phyloP scores from a whole-genome alignment of 2,797 vertebrate species.

The Iguana delicatissima region DNA sequence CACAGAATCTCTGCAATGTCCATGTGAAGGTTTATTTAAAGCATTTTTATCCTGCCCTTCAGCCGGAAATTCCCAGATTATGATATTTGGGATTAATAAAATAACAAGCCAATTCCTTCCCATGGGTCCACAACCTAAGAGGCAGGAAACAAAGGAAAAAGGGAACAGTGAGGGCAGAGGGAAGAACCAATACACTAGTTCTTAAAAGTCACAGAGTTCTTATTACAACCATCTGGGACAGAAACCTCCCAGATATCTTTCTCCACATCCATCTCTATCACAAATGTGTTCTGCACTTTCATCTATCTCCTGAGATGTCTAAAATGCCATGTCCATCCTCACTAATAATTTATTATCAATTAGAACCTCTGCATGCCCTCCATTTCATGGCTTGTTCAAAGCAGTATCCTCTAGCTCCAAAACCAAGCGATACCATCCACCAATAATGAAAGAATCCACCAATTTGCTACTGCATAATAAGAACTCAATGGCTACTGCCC shows the following conservation, averaged over 20 bases:
- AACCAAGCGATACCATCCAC: neutral
- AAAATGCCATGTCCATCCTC: neutral
- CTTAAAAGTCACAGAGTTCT: too few species aligned
- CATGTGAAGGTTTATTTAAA: too few species aligned
- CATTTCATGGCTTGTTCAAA: neutral
- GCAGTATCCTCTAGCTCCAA: neutral
- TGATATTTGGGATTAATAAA: too few species aligned
- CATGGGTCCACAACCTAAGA: too few species aligned
- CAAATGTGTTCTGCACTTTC: neutral
- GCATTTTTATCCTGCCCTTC: too few species aligned
- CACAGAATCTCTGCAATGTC: too few species aligned
- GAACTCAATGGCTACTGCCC: neutral
- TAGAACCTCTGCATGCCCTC: neutral
- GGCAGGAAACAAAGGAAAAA: too few species aligned
- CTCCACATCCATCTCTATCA: neutral
- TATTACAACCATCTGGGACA: too few species aligned
- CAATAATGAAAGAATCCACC: neutral
- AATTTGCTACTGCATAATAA: neutral
- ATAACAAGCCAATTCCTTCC: too few species aligned
- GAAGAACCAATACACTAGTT: too few species aligned
- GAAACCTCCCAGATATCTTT: neutral
- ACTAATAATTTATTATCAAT: neutral
- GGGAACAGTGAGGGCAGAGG: too few species aligned
- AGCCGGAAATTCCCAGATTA: too few species aligned
- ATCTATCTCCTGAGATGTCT: neutral